Evolutionary conservation across 2,797 vertebrate genomes (phyloP).

Genomic region (Pampus argenteus): DNA sequence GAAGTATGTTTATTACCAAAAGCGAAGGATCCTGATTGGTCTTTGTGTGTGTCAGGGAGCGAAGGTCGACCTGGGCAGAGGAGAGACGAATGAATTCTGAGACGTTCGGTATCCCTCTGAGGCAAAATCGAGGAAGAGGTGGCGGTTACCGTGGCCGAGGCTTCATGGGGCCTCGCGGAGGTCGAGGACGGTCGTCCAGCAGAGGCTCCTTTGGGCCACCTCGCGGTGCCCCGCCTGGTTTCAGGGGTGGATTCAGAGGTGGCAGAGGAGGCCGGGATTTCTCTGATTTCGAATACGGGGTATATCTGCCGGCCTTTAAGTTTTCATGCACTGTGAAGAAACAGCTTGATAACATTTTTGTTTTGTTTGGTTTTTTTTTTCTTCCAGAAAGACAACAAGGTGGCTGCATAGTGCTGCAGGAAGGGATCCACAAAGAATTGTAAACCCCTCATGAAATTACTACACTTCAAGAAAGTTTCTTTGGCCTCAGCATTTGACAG

Average conservation of each 20-base stretch:
- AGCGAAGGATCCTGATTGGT: constrained; percentile 7
- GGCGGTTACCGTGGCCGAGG: constrained; percentile 92
- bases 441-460: constrained; percentile 77
- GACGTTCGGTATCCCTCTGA: constrained; percentile 96
- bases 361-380: too few species aligned
- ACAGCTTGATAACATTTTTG: background rate
- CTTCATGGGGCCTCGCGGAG: constrained; percentile 90
- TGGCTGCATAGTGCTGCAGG: constrained; percentile 90
- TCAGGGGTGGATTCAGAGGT: constrained; percentile 91
- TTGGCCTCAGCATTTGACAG: constrained; percentile 83
- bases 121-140: constrained; percentile 91
- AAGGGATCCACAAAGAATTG: constrained; percentile 77
- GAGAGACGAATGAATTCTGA: constrained; percentile 95
- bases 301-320: constrained; percentile 67
- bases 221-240: constrained; percentile 85
- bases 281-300: constrained; percentile 96
- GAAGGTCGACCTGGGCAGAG: constrained; percentile 96
- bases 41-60: constrained; percentile 83
- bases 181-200: constrained; percentile 87
- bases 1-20: background rate
- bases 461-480: constrained; percentile 83
- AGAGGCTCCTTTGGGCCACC: constrained; percentile 85
- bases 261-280: constrained; percentile 93
- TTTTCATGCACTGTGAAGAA: background rate
- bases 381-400: constrained; percentile 97